These are phyloP conservation scores for Trachythela sp. DNA, from an alignment of 64 coral and sea anemone species.

Conservation along the genomic window DNA sequence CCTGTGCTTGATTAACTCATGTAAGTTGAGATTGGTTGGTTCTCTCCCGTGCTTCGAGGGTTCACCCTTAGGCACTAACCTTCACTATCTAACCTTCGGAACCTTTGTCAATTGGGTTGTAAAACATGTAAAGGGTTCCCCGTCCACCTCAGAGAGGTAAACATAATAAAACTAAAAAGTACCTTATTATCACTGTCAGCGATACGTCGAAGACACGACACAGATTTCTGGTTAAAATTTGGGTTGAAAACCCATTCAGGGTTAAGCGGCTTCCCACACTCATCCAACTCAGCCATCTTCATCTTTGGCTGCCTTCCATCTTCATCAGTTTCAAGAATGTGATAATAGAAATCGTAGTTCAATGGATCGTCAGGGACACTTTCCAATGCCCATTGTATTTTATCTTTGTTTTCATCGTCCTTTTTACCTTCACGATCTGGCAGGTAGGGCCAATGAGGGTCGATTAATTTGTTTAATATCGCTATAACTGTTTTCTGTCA, in stretches of 20 bases:
- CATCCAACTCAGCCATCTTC: not conserved
- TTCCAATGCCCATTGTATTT: constrained; percentile 60
- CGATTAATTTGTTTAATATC: constrained; percentile 67
- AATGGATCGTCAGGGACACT: constrained; percentile 85
- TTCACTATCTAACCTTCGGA: no score
- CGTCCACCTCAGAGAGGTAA: no score
- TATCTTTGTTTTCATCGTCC: constrained; percentile 58
- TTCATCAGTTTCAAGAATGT: constrained; percentile 72
- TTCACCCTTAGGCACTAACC: no score
- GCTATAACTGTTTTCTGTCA: constrained; percentile 77
- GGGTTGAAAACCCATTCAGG: not conserved
- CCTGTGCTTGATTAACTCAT: no score
- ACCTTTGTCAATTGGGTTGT: no score
- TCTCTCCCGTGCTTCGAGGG: no score
- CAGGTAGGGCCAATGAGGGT: constrained; percentile 88
- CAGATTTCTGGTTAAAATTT: not conserved
- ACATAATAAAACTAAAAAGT: no score
- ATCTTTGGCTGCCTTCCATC: constrained; percentile 64
- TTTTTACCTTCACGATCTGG: constrained; percentile 48
- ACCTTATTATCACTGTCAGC: constrained; percentile 10
- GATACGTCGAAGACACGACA: not conserved
- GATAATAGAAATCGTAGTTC: constrained; percentile 92
- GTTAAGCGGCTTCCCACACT: not conserved
- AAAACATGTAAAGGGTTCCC: no score
- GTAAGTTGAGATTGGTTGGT: no score